Evolutionary conservation across 2,113 vertebrate species (phyloP), one percentile per base, ranked within the genome.

Genomic region (Mesembrinibis cayennensis): DNA sequence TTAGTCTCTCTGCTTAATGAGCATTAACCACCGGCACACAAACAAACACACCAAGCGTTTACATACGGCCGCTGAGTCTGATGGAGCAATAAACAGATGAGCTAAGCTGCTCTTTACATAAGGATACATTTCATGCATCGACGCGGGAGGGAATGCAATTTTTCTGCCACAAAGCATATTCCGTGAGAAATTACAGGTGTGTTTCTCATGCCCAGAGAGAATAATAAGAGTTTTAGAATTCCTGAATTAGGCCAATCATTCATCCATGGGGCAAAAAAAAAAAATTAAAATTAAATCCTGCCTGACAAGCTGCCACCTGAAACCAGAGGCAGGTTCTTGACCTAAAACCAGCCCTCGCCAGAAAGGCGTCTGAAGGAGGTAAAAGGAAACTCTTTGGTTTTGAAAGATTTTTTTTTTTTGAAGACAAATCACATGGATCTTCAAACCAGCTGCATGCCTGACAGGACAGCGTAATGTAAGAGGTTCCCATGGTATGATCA

Each of bases 241-340:
- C 96, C 96, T 92, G 76, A 97, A 94, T 85, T 84, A 91, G 97
- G 87, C 78, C 52, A 84, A 72, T 92, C 93, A 69, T 95, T 97
- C 93, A 91, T 95, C 83, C 93, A 78, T 27, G 90, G 66, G 84
- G 77, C 10, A 13, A 85, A 81, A 45, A 87, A 50, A 38, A 53
- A 25, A 14, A 16, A 36, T 11, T 14, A 11, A 56, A 91, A 47
- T 27, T 21, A 65, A 97, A 96, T 92, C 87, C 95, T 96, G 95
- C 89, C 87, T 55, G 86, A 97, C 94, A 90, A 94, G 95, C 85
- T 98, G 90, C 92, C 83, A 92, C 82, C 89, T 67, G 77, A 97
- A 97, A 97, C 88, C 82, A 96, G 93, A 95, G 89, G 96, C 93
- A 97, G 82, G 90, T 85, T 96, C 95, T 93, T 91, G 90, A 96